Evolutionary conservation across 2,797 vertebrate species (phyloP), one percentile per base, ranked within the genome.

Genomic region (Typhlichthys eigenmanni): DNA sequence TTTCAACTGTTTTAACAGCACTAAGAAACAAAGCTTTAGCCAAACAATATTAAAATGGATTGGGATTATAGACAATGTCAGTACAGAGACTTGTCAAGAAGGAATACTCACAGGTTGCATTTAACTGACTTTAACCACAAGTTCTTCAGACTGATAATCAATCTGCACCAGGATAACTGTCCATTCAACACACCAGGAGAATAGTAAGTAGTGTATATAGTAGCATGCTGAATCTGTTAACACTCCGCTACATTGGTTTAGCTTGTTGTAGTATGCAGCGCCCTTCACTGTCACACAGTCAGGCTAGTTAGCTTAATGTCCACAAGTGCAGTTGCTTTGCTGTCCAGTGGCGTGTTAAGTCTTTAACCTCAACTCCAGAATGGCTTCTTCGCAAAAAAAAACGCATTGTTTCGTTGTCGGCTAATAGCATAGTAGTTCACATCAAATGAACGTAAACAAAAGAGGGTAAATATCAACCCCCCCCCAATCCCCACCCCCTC

Each of bases 221-320:
- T 90, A 89, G 87, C 90, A 91, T 91, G 89, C 90, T 88, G 81
- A 84, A 75, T 90, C 81, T 69, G 79, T 88, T 86, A 88, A 29
- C 87, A 89, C 87, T 75, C 89, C 86, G 86, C 90, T 90, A 90
- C 88, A 87, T 89, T 84, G 87, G 85, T 84, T 84, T 76, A 81
- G 24, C 24, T 29, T 85, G 88, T 24, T 10, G 87, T 24, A 48
- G 49, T 49, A 32, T 29, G 51, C 47, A 38, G 58, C 13, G 56
- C 3, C 16, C 47, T 34, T 83, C 78, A 76, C 64, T 11, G 79
- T 81, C 71, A 65, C 58, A 65, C 71, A 74, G 71, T 83, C 51
- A 47, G 63, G 80, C 77, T 78, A 71, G 74, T 83, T 71, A 69
- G 79, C 89, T 74, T 78, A 58, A 68, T 64, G 66, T 87, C 76